A percentile compares a stretch with the other conserved stretches of the same genome.
phyloP scores from a whole-genome alignment of 2,113 vertebrate species.

The Oreochromis spilurus region DNA sequence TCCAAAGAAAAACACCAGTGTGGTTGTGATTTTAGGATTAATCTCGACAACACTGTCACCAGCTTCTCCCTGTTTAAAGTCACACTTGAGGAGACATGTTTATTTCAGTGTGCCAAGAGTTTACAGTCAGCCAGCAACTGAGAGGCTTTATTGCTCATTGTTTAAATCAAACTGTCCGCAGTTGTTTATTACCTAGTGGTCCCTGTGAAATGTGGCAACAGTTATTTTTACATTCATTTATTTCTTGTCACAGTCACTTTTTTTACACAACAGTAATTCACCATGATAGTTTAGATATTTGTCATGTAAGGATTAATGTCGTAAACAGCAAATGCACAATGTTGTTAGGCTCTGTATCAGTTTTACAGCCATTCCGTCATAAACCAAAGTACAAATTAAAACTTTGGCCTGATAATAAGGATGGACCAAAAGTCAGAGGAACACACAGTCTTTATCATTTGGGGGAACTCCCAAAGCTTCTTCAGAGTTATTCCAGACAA shows the following conservation, averaged over 20 bases:
- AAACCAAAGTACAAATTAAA: background rate
- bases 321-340: background rate
- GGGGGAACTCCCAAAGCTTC: background rate
- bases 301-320: background rate
- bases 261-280: background rate
- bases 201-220: background rate
- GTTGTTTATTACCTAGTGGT: background rate
- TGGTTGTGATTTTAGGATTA: background rate
- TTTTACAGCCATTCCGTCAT: background rate
- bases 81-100: background rate
- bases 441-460: background rate
- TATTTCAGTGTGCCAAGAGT: background rate
- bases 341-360: background rate
- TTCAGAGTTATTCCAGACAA: conserved; percentile 15
- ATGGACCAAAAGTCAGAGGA: background rate
- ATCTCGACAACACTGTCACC: background rate
- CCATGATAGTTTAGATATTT: background rate
- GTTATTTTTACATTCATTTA: background rate
- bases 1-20: background rate
- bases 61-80: background rate
- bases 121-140: background rate
- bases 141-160: background rate
- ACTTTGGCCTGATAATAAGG: background rate
- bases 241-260: background rate
- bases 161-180: background rate